A percentile compares a stretch with the other conserved stretches of the same genome.
phyloP scores from a whole-genome alignment of 64 coral and sea anemone genomes.

The Porites australiensis region DNA sequence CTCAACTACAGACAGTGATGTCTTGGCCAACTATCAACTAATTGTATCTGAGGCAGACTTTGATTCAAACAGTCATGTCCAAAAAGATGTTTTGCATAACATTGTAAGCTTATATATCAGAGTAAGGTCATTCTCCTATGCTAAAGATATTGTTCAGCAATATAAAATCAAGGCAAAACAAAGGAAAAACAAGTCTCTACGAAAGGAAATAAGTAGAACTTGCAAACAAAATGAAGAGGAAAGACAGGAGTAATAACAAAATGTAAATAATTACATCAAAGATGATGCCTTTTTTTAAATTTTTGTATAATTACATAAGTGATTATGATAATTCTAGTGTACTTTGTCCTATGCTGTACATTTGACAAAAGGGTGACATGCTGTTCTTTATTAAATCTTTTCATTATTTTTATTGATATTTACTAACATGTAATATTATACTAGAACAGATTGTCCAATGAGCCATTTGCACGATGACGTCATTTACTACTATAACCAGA shows the following conservation, averaged over 20 bases:
- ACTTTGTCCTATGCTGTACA: too few species aligned
- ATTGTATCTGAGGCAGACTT: conserved; percentile 67
- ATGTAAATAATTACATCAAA: too few species aligned
- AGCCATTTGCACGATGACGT: too few species aligned
- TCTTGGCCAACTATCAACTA: conserved; percentile 53
- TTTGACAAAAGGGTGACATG: too few species aligned
- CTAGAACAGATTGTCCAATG: too few species aligned
- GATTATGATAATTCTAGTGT: too few species aligned
- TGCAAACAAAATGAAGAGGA: conserved; percentile 39
- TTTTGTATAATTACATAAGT: too few species aligned
- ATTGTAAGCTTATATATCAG: conserved; percentile 71
- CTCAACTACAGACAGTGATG: conserved; percentile 53
- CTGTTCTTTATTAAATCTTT: too few species aligned
- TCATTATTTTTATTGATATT: too few species aligned
- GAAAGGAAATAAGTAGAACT: conserved; percentile 75
- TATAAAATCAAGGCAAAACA: conserved; percentile 58
- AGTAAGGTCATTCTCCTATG: conserved; percentile 59
- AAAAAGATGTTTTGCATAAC: conserved; percentile 65
- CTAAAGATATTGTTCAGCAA: conserved; percentile 62
- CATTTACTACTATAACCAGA: too few species aligned
- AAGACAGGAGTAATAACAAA: neutral
- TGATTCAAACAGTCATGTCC: conserved; percentile 30
- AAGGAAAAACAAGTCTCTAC: conserved; percentile 47
- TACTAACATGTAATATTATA: too few species aligned
- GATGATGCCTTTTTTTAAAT: conserved; percentile 38